phyloP scores from a whole-genome alignment of 2,113 vertebrate species.

The Centrocercus urophasianus region DNA sequence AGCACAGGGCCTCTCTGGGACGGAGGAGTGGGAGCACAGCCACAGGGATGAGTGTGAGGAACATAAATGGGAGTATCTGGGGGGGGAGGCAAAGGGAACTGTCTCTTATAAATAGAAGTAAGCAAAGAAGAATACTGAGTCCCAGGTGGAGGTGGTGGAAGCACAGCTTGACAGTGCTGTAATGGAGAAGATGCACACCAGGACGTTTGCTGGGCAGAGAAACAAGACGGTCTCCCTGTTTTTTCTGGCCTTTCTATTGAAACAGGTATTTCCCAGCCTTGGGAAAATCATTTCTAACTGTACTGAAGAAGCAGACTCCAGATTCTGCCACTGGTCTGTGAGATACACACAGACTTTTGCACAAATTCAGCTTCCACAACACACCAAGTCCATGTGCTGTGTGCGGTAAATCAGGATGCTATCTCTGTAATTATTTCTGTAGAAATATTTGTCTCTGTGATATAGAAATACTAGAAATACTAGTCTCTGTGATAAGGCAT shows the following conservation, averaged over 20 bases:
- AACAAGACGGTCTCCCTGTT: background rate
- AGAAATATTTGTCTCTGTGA: background rate
- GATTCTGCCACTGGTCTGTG: background rate
- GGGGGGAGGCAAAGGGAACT: background rate
- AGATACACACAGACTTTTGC: background rate
- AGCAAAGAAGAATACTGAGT: background rate
- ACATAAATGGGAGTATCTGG: background rate
- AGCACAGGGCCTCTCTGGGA: background rate
- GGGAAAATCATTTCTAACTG: rapidly evolving
- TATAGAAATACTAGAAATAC: too few species aligned
- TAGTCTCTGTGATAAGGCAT: rapidly evolving
- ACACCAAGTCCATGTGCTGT: rapidly evolving
- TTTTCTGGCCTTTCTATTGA: background rate
- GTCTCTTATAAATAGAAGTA: background rate
- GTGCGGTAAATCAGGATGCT: background rate
- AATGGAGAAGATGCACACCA: background rate
- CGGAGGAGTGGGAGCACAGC: background rate
- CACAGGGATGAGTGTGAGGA: background rate
- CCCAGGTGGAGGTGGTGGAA: rapidly evolving
- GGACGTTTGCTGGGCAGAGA: background rate
- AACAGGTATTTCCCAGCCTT: background rate
- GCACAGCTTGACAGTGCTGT: background rate
- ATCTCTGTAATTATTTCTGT: background rate
- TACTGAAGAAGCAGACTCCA: background rate
- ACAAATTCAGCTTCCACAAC: rapidly evolving